Conservation (phyloP, 2,888 invertebrate species). For the Sinotaia quadrata region DNA sequence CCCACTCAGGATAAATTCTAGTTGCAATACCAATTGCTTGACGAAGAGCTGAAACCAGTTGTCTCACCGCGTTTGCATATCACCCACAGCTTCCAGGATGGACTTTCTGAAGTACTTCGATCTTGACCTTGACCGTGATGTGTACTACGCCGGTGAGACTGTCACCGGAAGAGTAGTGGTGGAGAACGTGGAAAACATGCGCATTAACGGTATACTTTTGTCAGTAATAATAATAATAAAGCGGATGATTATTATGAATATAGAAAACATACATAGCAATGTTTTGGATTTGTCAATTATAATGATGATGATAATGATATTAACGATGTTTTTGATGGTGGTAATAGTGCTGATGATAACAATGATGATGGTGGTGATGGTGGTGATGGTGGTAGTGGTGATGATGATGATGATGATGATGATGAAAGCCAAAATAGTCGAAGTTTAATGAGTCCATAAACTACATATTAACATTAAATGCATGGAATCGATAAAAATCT, state of each 20-base stretch:
- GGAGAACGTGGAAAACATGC: conserved; percentile 83
- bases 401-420: conserved; percentile 1
- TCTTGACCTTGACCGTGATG: conserved; percentile 82
- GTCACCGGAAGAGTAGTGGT: conserved; percentile 80
- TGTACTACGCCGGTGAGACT: conserved; percentile 83
- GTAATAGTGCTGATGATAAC: background rate
- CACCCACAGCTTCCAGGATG: no score
- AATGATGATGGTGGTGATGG: background rate
- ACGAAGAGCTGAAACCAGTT: no score
- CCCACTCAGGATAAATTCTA: no score
- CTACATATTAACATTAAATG: no score
- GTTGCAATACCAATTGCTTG: no score
- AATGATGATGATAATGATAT: background rate
- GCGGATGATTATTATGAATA: background rate
- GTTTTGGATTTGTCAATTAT: background rate
- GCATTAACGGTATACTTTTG: conserved; percentile 79
- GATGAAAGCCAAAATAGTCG: no score
- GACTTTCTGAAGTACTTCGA: conserved; percentile 85
- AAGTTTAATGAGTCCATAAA: no score
- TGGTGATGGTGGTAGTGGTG: background rate
- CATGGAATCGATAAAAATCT: no score
- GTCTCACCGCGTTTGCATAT: no score
- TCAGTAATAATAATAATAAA: background rate
- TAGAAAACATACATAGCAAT: background rate
- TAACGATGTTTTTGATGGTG: background rate